Percentiles rank a stretch among this genome's conserved stretches.
Conservation (phyloP, 2,797 vertebrate genomes). For the Microctenopoma stevenorrisi region DNA sequence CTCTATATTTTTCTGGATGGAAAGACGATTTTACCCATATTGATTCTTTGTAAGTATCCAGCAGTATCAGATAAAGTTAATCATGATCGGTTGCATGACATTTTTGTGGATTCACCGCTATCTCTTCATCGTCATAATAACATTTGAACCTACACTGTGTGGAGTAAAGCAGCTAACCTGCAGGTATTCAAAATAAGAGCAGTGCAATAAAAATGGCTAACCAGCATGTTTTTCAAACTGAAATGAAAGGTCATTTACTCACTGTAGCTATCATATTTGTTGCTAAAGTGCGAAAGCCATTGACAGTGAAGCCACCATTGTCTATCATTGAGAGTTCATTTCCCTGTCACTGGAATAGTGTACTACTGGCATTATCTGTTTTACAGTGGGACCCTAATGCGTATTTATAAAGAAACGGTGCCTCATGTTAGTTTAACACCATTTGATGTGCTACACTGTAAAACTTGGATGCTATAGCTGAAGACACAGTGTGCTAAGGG, state of each 20-base stretch:
- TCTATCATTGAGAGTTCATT: too few species aligned
- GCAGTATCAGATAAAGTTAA: background rate
- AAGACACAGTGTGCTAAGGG: background rate
- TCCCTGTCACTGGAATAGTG: background rate
- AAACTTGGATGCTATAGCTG: background rate
- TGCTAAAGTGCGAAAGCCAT: too few species aligned
- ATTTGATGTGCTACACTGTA: background rate
- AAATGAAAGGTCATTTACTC: too few species aligned
- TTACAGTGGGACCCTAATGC: background rate
- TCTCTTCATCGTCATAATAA: background rate
- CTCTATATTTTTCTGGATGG: background rate
- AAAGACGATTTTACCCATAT: background rate
- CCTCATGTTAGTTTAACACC: background rate
- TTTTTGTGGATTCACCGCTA: background rate
- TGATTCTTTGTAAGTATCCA: constrained; percentile 15
- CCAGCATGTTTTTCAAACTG: background rate
- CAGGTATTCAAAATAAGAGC: background rate
- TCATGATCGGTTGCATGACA: background rate
- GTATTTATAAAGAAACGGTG: background rate
- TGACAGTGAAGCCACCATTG: too few species aligned
- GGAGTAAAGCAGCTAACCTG: background rate
- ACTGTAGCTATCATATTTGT: too few species aligned
- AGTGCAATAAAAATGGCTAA: background rate
- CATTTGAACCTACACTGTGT: background rate
- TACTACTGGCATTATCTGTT: background rate